Evolutionary conservation across 2,113 vertebrate species (phyloP), one percentile per base, ranked within the genome.

Genomic region (Caranx melampygus): DNA sequence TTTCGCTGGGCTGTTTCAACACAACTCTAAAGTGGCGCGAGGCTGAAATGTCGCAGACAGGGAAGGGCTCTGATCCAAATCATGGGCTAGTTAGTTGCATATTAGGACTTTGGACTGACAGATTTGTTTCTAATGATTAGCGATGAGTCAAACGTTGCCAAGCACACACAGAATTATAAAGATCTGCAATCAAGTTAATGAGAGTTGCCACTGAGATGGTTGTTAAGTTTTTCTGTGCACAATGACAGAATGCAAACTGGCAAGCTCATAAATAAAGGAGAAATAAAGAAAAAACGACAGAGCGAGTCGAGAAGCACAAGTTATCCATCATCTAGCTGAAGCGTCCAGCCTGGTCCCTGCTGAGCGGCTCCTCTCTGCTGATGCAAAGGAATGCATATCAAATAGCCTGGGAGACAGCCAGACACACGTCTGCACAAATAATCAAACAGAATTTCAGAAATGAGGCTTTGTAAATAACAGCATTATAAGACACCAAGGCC

Each of bases 381-480:
- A 88, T 83, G 88, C 78, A 72, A 74, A 90, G 85, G 88, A 89
- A 91, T 84, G 87, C 89, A 91, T 88, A 87, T 89, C 87, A 90
- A 91, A 90, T 72, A 87, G 85, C 68, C 82, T 57, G 44, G 42
- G 75, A 89, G 75, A 54, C 74, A 49, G 84, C 78, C 85, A 85
- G 70, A 58, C 73, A 66, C 86, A 83, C 89, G 63, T 83, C 81
- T 79, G 73, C 77, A 73, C 85, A 84, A 83, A 82, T 78, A 87
- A 91, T 92, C 86, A 88, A 87, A 88, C 66, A 47, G 77, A 85
- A 89, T 90, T 85, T 73, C 54, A 59, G 79, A 82, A 85, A 82
- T 47, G 34, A 44, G 35, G 68, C 85, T 89, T 80, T 88, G 78
- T 87, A 87, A 88, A 84, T 79, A 79, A 84, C 66, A 69, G 58